Evolutionary conservation across 2,113 vertebrate species (phyloP).

Genomic region (Oreochromis niloticus): DNA sequence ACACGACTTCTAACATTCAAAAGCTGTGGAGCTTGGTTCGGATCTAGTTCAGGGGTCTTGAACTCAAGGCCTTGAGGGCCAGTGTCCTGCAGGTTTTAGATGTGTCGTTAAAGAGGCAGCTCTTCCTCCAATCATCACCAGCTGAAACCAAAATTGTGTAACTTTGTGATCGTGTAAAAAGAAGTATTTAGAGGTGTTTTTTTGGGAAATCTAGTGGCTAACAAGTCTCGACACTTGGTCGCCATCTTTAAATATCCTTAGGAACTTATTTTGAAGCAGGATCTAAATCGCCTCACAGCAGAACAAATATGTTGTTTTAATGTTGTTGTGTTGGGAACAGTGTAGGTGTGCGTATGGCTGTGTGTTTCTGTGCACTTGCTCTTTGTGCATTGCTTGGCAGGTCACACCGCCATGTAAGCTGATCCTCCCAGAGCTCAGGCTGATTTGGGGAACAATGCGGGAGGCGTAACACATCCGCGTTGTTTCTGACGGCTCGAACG

Average conservation of each 20-base stretch:
- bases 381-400: background rate
- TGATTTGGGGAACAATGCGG: background rate
- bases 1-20: rapidly evolving
- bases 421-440: background rate
- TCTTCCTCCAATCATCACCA: no score
- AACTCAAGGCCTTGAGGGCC: no score
- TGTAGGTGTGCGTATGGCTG: background rate
- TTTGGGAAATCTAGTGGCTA: no score
- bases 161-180: no score
- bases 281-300: background rate
- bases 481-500: background rate
- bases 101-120: no score
- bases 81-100: no score
- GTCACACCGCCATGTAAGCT: background rate
- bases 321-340: background rate
- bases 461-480: background rate
- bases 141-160: no score
- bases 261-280: background rate
- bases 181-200: no score
- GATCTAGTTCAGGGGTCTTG: no score
- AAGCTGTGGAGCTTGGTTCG: background rate
- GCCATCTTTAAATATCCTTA: no score
- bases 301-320: background rate
- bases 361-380: background rate
- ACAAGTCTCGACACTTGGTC: no score